These are phyloP conservation scores for Esox lucius DNA, from an alignment of 2,797 vertebrate species.

Conservation along the genomic window DNA sequence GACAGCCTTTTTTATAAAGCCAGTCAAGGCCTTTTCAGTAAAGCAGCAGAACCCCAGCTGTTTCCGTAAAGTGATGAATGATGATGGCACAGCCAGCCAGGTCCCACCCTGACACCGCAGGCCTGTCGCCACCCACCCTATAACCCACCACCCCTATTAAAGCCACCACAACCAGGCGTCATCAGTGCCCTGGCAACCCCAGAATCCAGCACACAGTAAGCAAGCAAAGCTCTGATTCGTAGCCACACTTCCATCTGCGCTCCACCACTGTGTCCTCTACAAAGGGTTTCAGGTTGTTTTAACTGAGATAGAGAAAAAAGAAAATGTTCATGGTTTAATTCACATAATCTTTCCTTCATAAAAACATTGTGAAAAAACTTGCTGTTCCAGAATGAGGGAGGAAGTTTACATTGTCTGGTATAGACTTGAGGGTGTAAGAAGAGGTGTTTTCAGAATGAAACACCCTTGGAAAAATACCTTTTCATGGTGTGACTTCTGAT, in stretches of 20 bases:
- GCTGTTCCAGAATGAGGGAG: neutral
- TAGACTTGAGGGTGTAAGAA: neutral
- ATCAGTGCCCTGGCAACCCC: conserved; percentile 55
- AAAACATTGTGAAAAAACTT: neutral
- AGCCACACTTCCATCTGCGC: conserved; percentile 10
- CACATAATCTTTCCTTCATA: conserved; percentile 2
- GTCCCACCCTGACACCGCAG: conserved; percentile 59
- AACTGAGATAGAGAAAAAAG: conserved; percentile 2
- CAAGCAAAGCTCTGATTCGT: conserved; percentile 32
- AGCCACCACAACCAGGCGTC: conserved; percentile 47
- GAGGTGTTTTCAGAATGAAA: neutral
- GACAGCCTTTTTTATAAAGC: neutral
- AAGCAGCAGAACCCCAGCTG: neutral
- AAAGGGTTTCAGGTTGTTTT: neutral
- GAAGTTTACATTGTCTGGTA: neutral
- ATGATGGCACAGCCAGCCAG: conserved; percentile 34
- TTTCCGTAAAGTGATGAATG: neutral
- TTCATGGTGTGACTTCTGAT: neutral
- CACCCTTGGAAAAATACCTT: neutral
- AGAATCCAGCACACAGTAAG: conserved; percentile 22
- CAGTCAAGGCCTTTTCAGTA: neutral
- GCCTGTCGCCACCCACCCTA: conserved; percentile 39
- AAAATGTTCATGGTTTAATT: neutral
- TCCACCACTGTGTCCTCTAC: neutral
- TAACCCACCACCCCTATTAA: conserved; percentile 43